These are phyloP conservation scores for Branchipolynoe longqiensis DNA, from an alignment of 2,888 invertebrate species.

Conservation along the genomic window DNA sequence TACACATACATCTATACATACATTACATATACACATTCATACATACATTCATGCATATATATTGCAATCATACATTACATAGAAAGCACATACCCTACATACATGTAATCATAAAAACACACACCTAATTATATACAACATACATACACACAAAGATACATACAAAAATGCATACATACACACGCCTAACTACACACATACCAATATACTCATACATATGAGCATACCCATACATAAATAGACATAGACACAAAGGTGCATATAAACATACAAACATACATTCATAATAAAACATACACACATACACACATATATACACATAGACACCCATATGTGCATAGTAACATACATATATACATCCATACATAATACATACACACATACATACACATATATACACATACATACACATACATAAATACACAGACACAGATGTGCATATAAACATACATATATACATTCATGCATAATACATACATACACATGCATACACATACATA, in stretches of 20 bases:
- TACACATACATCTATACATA: too few relatives aligned
- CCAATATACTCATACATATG: not conserved
- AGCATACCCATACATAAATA: not conserved
- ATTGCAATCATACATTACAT: too few relatives aligned
- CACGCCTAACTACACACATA: not conserved
- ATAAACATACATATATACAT: not conserved
- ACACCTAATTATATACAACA: not conserved
- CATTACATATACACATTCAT: too few relatives aligned
- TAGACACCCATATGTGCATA: not conserved
- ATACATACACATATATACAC: not conserved
- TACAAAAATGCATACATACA: not conserved
- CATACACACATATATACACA: conserved; percentile 13
- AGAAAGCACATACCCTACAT: too few relatives aligned
- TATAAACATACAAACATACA: too few relatives aligned
- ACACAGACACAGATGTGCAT: not conserved
- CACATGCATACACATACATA: too few relatives aligned
- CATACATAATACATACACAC: not conserved
- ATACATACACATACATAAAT: not conserved
- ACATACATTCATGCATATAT: too few relatives aligned
- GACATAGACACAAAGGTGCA: not conserved
- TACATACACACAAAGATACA: not conserved
- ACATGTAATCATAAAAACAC: too few relatives aligned
- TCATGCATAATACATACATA: too few relatives aligned
- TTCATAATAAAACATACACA: too few relatives aligned
- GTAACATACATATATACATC: not conserved